Evolutionary conservation across 2,888 invertebrate genomes (phyloP).

Genomic region (Pyrochroa serraticornis): DNA sequence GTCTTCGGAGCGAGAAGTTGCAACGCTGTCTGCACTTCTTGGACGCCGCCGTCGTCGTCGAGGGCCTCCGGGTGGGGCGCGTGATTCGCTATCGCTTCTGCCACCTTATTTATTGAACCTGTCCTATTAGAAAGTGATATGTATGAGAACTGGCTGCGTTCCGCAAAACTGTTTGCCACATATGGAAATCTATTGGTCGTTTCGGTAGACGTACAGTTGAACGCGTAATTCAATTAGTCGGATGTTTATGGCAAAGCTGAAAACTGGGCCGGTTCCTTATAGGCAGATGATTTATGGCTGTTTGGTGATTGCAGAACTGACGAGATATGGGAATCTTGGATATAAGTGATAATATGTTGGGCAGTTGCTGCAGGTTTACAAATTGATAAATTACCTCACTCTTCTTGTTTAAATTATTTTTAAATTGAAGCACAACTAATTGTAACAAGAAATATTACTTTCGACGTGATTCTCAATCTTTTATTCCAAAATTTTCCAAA

Average conservation of each 20-base stretch:
- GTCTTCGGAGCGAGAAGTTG: conserved; percentile 38
- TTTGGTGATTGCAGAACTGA: background rate
- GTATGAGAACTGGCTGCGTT: conserved; percentile 42
- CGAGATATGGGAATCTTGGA: no score
- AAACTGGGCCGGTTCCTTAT: conserved; percentile 6
- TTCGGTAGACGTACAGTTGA: background rate
- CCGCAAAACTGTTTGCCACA: conserved; percentile 29
- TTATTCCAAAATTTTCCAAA: no score
- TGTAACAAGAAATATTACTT: no score
- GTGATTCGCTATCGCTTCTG: conserved; percentile 5
- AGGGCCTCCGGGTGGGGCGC: background rate
- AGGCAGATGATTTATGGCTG: conserved; percentile 1
- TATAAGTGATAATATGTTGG: no score
- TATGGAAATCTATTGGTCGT: conserved; percentile 29
- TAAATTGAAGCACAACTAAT: no score
- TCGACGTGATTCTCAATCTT: no score
- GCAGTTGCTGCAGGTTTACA: no score
- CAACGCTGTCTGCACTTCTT: conserved; percentile 42
- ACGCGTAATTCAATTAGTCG: conserved; percentile 10
- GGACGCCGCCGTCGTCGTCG: conserved; percentile 3
- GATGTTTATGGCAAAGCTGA: conserved; percentile 1
- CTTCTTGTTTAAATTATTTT: no score
- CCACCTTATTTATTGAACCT: conserved; percentile 45
- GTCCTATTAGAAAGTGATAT: conserved; percentile 51
- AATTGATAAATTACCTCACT: no score